Evolutionary conservation across 2,797 vertebrate genomes (phyloP).

Genomic region (Typhlichthys eigenmanni): DNA sequence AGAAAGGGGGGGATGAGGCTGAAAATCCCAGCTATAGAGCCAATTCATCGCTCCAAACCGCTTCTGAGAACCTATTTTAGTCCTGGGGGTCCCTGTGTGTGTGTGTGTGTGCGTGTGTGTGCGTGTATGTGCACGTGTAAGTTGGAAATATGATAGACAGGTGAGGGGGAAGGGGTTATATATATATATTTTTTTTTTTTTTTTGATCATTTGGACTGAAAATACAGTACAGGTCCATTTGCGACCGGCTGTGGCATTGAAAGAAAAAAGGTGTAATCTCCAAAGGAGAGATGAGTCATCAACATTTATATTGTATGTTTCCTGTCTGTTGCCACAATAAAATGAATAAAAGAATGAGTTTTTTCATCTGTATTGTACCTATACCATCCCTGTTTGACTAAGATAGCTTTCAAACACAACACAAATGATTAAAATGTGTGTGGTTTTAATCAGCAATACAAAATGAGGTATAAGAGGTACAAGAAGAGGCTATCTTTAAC

Average conservation of each 20-base stretch:
- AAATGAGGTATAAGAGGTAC: constrained; percentile 78
- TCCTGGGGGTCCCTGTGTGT: constrained; percentile 82
- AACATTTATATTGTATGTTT: too few species aligned
- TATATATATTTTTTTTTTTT: constrained; percentile 26
- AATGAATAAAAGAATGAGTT: too few species aligned
- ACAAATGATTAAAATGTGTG: neutral
- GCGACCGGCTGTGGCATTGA: constrained; percentile 37
- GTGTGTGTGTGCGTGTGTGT: constrained; percentile 40
- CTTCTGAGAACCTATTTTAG: constrained; percentile 88
- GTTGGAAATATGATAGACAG: constrained; percentile 61
- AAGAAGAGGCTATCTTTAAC: constrained; percentile 10
- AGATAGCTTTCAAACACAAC: too few species aligned
- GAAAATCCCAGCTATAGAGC: constrained; percentile 79
- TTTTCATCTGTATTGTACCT: too few species aligned
- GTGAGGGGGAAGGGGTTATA: constrained; percentile 49
- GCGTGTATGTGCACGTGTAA: constrained; percentile 23
- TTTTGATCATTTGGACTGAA: constrained; percentile 51
- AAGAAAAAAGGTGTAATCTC: constrained; percentile 21
- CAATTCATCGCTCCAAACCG: constrained; percentile 84
- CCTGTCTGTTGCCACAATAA: too few species aligned
- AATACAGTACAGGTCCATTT: constrained; percentile 55
- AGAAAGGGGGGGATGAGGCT: constrained; percentile 73
- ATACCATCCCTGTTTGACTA: too few species aligned
- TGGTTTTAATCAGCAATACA: constrained; percentile 60
- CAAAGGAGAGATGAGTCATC: constrained; percentile 2